Base-by-base conservation (phyloP, 2,113 vertebrate genomes). In the Sisor rabdophorus region DNA sequence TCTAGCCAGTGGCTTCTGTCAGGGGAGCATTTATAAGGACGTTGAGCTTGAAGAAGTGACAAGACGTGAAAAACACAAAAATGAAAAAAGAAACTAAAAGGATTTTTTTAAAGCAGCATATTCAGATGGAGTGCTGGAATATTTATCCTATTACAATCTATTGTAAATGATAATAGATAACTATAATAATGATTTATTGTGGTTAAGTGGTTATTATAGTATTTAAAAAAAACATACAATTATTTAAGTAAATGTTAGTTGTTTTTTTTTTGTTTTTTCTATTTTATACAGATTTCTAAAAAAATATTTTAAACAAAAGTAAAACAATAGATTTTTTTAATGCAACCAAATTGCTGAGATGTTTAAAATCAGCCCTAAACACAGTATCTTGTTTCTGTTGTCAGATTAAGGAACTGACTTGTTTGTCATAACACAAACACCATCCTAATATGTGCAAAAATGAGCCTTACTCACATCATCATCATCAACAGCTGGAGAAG, bases 281-380 rank as follows among this genome's bases (percentile, higher is more conserved):
- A 1, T 13, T 2, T 7, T 3, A 8, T 1, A 5, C n/a, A n/a
- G n/a, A n/a, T n/a, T n/a, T n/a, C n/a, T n/a, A n/a, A 13, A 13
- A 12, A 56, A 24, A 1, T 28, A 28, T 58, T 1, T 59, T 28
- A 16, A 9, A 59, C 8, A 4, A 24, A 0, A 11, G 32, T 24
- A 9, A 54, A n/a, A 54, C n/a, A 20, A n/a, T 20, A 54, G 20
- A 20, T 54, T 8, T n/a, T 8, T 20, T 55, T 55, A 55, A 55
- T 20, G 1, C 2, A 13, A 50, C 0, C 8, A 13, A 3, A 13
- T 56, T 22, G 32, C 32, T 6, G 6, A 6, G 32, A 36, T 36
- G 22, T 26, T 58, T 26, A 7, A 16, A 16, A 4, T n/a, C 28
- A 61, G 59, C 20, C 3, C 3, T 36, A 32, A 32, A 17, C 20